These are phyloP conservation scores for Phylloscopus trochilus DNA, from an alignment of 2,113 vertebrate genomes.

Conservation along the genomic window DNA sequence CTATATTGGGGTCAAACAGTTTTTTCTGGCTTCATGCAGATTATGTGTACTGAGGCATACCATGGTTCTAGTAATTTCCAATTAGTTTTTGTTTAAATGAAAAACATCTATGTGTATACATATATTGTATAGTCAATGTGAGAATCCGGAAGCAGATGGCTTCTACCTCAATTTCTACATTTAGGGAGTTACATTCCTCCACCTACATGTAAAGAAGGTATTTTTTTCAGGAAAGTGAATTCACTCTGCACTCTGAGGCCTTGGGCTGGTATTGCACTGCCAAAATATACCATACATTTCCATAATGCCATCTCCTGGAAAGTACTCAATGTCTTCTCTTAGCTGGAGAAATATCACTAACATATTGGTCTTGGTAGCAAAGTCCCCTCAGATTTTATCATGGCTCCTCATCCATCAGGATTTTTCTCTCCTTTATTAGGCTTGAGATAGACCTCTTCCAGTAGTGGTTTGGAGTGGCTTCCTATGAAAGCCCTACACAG, in stretches of 20 bases:
- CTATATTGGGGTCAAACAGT: neutral
- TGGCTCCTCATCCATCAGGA: neutral
- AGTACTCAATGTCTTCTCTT: neutral
- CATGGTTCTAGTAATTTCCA: neutral
- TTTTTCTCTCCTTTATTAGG: neutral
- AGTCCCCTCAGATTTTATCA: neutral
- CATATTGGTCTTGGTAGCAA: neutral
- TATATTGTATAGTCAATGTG: neutral
- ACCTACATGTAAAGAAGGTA: neutral
- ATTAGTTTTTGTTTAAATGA: neutral
- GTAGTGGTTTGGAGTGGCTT: neutral
- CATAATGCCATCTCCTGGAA: neutral
- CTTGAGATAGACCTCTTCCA: constrained; percentile 2
- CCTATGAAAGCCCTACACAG: neutral
- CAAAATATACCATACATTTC: neutral
- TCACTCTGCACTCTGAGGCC: neutral
- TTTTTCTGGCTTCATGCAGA: neutral
- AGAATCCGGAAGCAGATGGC: neutral
- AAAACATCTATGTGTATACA: neutral
- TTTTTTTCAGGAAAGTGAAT: neutral
- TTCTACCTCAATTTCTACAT: neutral
- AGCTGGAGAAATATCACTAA: neutral
- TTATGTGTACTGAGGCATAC: neutral
- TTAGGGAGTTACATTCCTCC: neutral
- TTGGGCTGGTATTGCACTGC: neutral